Conservation (phyloP, 2,888 invertebrate genomes). For the Lasioglossum figueresi region DNA sequence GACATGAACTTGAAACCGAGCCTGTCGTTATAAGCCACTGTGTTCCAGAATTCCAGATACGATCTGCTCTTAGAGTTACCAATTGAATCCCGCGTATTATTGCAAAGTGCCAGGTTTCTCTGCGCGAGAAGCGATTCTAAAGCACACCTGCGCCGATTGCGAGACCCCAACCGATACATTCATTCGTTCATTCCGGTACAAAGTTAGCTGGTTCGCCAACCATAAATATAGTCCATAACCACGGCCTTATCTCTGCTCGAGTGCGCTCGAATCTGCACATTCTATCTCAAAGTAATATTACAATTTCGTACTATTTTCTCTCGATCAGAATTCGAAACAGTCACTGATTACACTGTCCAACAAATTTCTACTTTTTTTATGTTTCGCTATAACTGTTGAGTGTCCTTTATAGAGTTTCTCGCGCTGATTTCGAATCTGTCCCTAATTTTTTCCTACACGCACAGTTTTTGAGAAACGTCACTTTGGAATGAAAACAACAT, state of each 20-base stretch:
- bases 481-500: too few species aligned
- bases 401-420: too few species aligned
- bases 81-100: constrained; percentile 16
- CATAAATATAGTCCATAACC: neutral
- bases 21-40: constrained; percentile 6
- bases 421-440: too few species aligned
- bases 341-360: too few species aligned
- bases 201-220: neutral
- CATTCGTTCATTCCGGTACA: neutral
- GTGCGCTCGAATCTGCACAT: neutral
- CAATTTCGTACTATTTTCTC: neutral
- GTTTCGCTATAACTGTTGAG: too few species aligned
- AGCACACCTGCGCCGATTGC: constrained; percentile 13
- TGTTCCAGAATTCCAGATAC: constrained; percentile 10
- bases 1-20: constrained; percentile 13
- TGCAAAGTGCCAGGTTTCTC: constrained; percentile 7
- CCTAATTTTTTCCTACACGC: too few species aligned
- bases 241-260: neutral
- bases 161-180: neutral
- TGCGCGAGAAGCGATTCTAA: neutral
- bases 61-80: neutral
- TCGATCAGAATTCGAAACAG: neutral
- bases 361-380: too few species aligned
- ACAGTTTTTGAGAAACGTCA: too few species aligned
- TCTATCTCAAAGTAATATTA: neutral